These are phyloP conservation scores for Drosophila atroscutellata DNA, from an alignment of 2,888 invertebrate genomes.

Conservation along the genomic window DNA sequence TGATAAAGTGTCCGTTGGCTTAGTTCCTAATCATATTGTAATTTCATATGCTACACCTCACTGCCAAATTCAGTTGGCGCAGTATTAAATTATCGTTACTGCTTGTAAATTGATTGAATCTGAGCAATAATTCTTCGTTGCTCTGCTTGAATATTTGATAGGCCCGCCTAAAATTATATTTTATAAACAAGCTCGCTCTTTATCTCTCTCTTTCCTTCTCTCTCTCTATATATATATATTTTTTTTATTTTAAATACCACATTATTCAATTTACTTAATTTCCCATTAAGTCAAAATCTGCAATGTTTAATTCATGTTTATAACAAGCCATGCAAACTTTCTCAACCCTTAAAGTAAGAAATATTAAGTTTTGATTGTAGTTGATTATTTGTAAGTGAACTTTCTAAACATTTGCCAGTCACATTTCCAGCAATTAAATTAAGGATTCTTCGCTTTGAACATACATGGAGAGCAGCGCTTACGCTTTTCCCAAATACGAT, in stretches of 20 bases:
- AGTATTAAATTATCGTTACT: neutral
- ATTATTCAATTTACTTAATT: neutral
- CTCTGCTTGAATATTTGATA: neutral
- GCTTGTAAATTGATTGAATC: constrained; percentile 3
- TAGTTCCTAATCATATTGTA: constrained; percentile 20
- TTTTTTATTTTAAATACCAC: neutral
- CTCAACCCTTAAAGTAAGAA: neutral
- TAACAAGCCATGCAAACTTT: neutral
- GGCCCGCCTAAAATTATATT: neutral
- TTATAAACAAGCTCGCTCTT: neutral
- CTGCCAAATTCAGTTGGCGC: constrained; percentile 2
- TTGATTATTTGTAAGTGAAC: neutral
- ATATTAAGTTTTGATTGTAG: neutral
- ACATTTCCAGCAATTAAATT: constrained; percentile 36
- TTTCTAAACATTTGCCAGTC: constrained; percentile 8
- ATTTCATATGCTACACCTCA: constrained; percentile 10
- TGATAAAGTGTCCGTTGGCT: constrained; percentile 19
- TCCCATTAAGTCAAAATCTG: neutral
- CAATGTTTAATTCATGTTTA: neutral
- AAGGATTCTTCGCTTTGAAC: constrained; percentile 13
- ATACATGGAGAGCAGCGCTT: neutral
- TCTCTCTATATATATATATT: no score
- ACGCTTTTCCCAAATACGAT: constrained; percentile 17
- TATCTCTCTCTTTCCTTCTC: no score
- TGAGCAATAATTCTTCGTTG: neutral